Base-by-base conservation (phyloP, 92 coral and sea anemone genomes). In the Zoanthus gigantus region DNA sequence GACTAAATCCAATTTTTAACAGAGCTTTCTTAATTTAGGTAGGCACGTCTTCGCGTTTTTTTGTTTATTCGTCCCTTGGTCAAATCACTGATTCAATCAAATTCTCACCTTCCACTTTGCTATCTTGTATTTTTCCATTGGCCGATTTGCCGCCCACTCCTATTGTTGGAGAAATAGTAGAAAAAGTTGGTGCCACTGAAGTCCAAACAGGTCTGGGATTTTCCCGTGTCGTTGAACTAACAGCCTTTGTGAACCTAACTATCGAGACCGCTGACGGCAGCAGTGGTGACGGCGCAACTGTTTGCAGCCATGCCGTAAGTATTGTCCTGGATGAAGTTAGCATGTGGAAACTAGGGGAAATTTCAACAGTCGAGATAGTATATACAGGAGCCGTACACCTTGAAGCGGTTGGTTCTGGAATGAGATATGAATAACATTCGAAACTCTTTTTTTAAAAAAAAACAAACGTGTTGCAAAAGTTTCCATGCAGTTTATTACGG, bases 341-440 rank as follows among this genome's bases (percentile, higher is more conserved):
- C 54, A 7, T 32, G 66, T 37, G 54, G 32, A 54, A 16, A 4
- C 42, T 42, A 60, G 46, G 66, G 54, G 84, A 61, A 60, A 16
- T 58, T 79, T 79, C 84, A 14, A 15, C 84, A 79, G 10, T 78
- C 66, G 83, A 61, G 2, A 58, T 15, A 17, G 72, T 16, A 23
- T 29, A 57, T 14, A 61, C 28, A 9, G 84, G 53, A 15, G 72
- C 84, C 37, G 84, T 72, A 79, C 72, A 57, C 17, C 52, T 16
- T 79, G 84, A 10, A 79, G 37, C 34, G 72, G 28, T 42, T 79
- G 84, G 84, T 60, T 58, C 84, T 79, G 84, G 17, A 79, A 58
- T 29, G 29, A 79, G 65, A 79, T 23, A 58, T 14, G 53, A 45
- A 79, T 23, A 79, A 34, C 7, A 47, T 16, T 78, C 83, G 52